Evolutionary conservation across 2,113 vertebrate species (phyloP).

Genomic region (Sinocyclocheilus anophthalmus): DNA sequence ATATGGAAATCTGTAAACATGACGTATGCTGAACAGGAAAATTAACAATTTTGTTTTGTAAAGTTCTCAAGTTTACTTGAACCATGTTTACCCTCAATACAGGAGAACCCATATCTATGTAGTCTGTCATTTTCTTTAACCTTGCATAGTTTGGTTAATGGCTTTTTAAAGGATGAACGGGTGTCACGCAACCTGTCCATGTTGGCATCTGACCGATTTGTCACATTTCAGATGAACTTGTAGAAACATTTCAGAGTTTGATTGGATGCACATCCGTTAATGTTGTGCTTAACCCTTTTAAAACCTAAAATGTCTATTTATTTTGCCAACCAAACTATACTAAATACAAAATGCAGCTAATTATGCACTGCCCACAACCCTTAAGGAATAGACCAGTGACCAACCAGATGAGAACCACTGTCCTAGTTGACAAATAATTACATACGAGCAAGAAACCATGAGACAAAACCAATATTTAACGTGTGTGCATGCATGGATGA

Average conservation of each 20-base stretch:
- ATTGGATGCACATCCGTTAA: too few relatives aligned
- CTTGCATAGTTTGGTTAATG: neutral
- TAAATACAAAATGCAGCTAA: neutral
- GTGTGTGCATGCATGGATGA: neutral
- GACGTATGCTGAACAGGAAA: neutral
- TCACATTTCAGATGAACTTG: too few relatives aligned
- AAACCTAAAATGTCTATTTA: neutral
- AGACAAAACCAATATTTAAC: neutral
- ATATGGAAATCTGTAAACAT: neutral
- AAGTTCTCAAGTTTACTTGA: neutral
- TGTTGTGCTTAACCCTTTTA: neutral
- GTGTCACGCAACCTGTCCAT: neutral
- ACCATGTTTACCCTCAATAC: neutral
- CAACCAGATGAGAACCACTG: neutral
- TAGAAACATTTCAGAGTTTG: too few relatives aligned
- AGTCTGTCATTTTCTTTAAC: too few relatives aligned
- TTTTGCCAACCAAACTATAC: neutral
- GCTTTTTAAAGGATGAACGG: neutral
- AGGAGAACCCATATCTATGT: too few relatives aligned
- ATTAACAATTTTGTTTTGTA: neutral
- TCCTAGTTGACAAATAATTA: neutral
- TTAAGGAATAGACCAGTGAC: neutral
- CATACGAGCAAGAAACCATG: neutral
- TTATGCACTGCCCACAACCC: neutral
- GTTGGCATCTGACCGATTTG: neutral